A percentile compares a stretch with the other conserved stretches of the same genome.
Evolutionary conservation across 1,140 invertebrate genomes (phyloP).

Genomic region (Hylaeus volcanicus): DNA sequence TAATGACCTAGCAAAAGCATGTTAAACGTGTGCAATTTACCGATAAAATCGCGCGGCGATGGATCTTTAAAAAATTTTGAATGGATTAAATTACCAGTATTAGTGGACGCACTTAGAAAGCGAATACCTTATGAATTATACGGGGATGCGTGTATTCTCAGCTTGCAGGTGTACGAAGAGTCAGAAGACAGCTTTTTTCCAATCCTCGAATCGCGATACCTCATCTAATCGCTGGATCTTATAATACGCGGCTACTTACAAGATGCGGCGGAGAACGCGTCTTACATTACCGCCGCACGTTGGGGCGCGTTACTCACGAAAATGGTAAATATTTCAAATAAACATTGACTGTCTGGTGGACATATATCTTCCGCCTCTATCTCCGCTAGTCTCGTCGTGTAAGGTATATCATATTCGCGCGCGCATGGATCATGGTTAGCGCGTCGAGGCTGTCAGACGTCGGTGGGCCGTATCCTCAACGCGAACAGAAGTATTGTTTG

Average conservation of each 20-base stretch:
- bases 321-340: conserved; percentile 68
- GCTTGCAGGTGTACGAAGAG: conserved; percentile 29
- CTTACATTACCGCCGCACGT: conserved; percentile 58
- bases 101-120: conserved; percentile 27
- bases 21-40: no score
- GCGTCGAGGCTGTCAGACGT: conserved; percentile 46
- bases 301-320: conserved; percentile 60
- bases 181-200: conserved; percentile 10
- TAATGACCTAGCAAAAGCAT: no score
- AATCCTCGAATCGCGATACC: conserved; percentile 8
- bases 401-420: conserved; percentile 64
- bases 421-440: conserved; percentile 61
- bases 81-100: conserved; percentile 26
- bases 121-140: conserved; percentile 30
- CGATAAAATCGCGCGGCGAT: no score
- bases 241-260: conserved; percentile 54
- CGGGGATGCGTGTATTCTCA: background rate
- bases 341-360: conserved; percentile 49
- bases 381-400: conserved; percentile 42
- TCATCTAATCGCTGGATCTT: conserved; percentile 50
- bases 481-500: conserved; percentile 30
- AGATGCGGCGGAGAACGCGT: conserved; percentile 49
- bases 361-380: conserved; percentile 59
- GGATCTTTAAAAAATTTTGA: background rate
- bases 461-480: conserved; percentile 31